phyloP scores from a whole-genome alignment of 2,113 vertebrate species.

The Axis porcinus region DNA sequence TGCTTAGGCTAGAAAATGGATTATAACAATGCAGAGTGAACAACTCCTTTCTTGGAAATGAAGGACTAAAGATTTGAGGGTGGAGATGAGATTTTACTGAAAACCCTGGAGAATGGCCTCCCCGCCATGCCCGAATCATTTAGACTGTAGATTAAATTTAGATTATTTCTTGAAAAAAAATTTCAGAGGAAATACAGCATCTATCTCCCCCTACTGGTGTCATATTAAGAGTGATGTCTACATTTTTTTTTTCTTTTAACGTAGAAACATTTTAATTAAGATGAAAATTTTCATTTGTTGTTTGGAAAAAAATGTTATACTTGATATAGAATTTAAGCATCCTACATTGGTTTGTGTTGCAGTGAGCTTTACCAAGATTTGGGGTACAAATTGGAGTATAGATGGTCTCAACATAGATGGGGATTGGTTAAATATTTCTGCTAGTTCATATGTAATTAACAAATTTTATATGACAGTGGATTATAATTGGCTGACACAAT shows the following conservation, averaged over 20 bases:
- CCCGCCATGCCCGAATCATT: neutral
- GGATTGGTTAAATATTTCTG: neutral
- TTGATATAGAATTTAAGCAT: neutral
- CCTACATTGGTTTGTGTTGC: neutral
- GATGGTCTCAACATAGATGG: neutral
- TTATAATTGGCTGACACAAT: neutral
- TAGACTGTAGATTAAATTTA: neutral
- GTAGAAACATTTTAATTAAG: neutral
- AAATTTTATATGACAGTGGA: neutral
- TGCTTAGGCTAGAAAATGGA: neutral
- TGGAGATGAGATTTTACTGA: neutral
- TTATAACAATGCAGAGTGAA: neutral
- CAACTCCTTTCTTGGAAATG: neutral
- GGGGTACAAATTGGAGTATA: too few species aligned
- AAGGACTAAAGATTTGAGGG: neutral
- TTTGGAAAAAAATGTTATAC: neutral
- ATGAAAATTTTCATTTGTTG: neutral
- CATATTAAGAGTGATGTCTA: neutral
- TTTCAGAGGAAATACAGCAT: constrained; percentile 38
- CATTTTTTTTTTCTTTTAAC: neutral
- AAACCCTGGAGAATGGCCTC: neutral
- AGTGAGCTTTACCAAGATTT: neutral
- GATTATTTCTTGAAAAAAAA: constrained; percentile 22
- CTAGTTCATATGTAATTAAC: neutral
- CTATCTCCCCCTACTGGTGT: constrained; percentile 57